Percentiles rank a stretch among this genome's conserved stretches.
phyloP scores from a whole-genome alignment of 2,113 vertebrate species.

The Clupea harengus region DNA sequence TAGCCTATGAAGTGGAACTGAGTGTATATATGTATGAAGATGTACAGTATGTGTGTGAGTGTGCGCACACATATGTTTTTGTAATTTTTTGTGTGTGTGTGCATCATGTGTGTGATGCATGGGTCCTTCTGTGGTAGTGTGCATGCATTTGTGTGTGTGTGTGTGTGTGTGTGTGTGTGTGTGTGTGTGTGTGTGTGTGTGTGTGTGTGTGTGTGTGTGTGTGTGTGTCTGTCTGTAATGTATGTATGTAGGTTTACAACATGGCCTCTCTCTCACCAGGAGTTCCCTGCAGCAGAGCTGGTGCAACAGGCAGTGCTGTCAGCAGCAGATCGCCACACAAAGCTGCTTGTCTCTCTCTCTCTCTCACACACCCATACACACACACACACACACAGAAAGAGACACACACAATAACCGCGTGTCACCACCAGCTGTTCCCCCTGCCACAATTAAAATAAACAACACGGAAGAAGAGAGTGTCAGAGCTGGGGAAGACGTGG shows the following conservation, averaged over 20 bases:
- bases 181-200: slow-evolving; percentile 13
- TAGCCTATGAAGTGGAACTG: no score
- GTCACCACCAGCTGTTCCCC: slow-evolving; percentile 77
- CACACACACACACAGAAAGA: slow-evolving; percentile 14
- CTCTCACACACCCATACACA: slow-evolving; percentile 20
- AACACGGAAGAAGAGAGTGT: slow-evolving; percentile 49
- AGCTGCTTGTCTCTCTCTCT: slow-evolving; percentile 54
- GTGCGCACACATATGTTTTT: neutral
- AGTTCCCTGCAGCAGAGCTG: slow-evolving; percentile 58
- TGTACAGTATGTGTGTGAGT: neutral
- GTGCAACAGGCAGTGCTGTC: slow-evolving; percentile 73
- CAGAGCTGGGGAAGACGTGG: slow-evolving; percentile 36
- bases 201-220: neutral
- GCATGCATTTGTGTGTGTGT: slow-evolving; percentile 1
- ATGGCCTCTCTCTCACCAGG: slow-evolving; percentile 52
- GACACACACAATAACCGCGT: slow-evolving; percentile 56
- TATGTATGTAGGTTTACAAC: neutral
- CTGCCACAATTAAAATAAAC: slow-evolving; percentile 67
- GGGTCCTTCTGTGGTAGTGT: neutral
- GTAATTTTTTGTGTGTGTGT: neutral
- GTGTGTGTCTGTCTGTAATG: neutral
- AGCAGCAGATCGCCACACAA: slow-evolving; percentile 69
- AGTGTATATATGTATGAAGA: no score
- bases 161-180: neutral
- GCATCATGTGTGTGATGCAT: no score